A percentile compares a stretch with the other conserved stretches of the same genome.
phyloP scores from a whole-genome alignment of 2,888 invertebrate genomes.

The Coronaproctus castanopsis region DNA sequence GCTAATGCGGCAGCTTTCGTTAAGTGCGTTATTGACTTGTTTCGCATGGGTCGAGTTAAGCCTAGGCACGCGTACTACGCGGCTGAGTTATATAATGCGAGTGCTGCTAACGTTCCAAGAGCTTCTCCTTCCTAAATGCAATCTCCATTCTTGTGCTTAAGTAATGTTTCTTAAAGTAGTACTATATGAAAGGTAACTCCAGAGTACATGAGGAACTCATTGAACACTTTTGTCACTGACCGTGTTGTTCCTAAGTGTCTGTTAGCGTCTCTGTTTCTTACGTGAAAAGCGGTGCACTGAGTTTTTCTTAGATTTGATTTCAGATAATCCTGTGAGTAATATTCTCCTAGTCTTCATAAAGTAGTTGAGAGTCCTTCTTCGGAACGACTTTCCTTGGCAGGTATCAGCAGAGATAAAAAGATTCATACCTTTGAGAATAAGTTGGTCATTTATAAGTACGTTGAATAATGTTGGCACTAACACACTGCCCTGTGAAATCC shows the following conservation, averaged over 20 bases:
- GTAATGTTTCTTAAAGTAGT: background rate
- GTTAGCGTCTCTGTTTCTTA: background rate
- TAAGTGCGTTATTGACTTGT: background rate
- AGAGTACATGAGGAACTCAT: background rate
- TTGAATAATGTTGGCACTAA: background rate
- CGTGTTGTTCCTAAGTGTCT: background rate
- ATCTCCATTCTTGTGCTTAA: background rate
- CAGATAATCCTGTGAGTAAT: background rate
- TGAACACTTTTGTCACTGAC: background rate
- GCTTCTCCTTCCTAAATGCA: background rate
- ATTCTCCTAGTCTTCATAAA: background rate
- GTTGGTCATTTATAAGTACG: background rate
- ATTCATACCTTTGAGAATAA: background rate
- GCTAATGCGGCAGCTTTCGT: background rate
- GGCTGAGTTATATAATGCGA: background rate
- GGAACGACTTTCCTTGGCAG: background rate
- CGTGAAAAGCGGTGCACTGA: background rate
- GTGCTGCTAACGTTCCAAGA: background rate
- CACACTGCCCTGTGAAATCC: background rate
- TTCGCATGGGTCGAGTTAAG: background rate
- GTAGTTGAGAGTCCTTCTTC: background rate
- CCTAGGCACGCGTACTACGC: background rate
- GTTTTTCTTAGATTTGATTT: background rate
- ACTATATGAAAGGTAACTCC: background rate
- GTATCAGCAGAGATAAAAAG: background rate